phyloP scores from a whole-genome alignment of 2,797 vertebrate genomes.

The Nannoperca obscura region DNA sequence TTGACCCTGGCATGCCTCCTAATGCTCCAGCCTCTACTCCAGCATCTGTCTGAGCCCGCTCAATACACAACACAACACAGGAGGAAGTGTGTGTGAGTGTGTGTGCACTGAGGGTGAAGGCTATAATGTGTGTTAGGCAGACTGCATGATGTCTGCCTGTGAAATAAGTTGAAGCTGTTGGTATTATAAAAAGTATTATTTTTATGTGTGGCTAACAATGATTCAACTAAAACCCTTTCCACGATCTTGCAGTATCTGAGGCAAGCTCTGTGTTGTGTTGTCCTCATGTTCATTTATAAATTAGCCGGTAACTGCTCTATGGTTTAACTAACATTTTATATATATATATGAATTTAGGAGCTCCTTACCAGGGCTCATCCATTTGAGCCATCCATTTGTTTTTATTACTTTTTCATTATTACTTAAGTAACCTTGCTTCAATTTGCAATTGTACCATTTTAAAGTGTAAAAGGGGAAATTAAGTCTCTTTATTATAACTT shows the following conservation, averaged over 20 bases:
- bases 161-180: background rate
- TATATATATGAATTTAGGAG: too few relatives aligned
- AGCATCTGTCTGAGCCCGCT: slow-evolving; percentile 63
- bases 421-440: too few relatives aligned
- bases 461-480: background rate
- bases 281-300: too few relatives aligned
- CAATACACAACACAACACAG: slow-evolving; percentile 53
- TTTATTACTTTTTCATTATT: too few relatives aligned
- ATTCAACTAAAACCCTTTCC: background rate
- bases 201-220: background rate
- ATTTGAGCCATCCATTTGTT: too few relatives aligned
- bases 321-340: background rate
- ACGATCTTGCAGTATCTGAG: background rate
- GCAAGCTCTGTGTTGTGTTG: too few relatives aligned
- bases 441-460: too few relatives aligned
- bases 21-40: slow-evolving; percentile 47
- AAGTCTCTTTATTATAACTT: too few relatives aligned
- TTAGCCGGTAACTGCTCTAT: background rate
- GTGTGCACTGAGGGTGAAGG: slow-evolving; percentile 14
- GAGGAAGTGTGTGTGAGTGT: slow-evolving; percentile 28
- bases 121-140: slow-evolving; percentile 1
- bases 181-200: background rate
- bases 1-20: slow-evolving; percentile 67
- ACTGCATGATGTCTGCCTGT: slow-evolving; percentile 1
- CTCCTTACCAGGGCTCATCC: background rate